These are phyloP conservation scores for Porites cylindrica DNA, from an alignment of 92 coral and sea anemone species.

Conservation along the genomic window DNA sequence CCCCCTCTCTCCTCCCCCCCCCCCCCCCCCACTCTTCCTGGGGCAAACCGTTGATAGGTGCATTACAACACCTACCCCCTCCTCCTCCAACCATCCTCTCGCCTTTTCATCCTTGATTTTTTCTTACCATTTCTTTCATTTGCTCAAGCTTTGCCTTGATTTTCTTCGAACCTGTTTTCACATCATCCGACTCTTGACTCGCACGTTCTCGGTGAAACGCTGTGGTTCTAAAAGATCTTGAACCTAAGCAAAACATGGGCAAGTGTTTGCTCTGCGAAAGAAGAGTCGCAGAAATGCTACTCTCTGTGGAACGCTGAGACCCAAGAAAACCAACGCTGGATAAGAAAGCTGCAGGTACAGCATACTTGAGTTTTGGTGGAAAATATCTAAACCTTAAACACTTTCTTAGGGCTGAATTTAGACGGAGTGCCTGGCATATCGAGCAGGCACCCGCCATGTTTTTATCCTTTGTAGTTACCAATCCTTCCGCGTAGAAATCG, in stretches of 20 bases:
- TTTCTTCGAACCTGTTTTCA: slow-evolving; percentile 39
- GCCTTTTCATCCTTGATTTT: too few species aligned
- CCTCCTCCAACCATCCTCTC: too few species aligned
- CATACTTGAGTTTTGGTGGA: slow-evolving; percentile 5
- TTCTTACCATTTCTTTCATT: slow-evolving; percentile 81
- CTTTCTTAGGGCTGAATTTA: not conserved
- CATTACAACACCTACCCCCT: too few species aligned
- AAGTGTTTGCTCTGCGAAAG: slow-evolving; percentile 4
- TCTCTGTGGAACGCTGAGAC: slow-evolving; percentile 9
- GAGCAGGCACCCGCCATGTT: slow-evolving; percentile 48
- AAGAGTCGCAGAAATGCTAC: not conserved
- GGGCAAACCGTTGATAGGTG: too few species aligned
- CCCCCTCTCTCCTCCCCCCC: too few species aligned
- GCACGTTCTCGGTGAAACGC: not conserved
- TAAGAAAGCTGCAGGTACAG: slow-evolving; percentile 9
- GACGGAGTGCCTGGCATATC: slow-evolving; percentile 15
- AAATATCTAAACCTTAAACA: not conserved
- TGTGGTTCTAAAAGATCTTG: slow-evolving; percentile 6
- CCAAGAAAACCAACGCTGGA: slow-evolving; percentile 31
- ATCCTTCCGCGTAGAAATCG: not conserved
- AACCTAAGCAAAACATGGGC: not conserved
- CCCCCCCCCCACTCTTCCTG: too few species aligned
- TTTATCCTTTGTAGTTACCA: not conserved
- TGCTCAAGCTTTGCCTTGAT: slow-evolving; percentile 63
- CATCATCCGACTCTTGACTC: slow-evolving; percentile 15